These are phyloP conservation scores for Macrotrachela quadricornifera DNA, from an alignment of 1,140 invertebrate species.

Conservation along the genomic window DNA sequence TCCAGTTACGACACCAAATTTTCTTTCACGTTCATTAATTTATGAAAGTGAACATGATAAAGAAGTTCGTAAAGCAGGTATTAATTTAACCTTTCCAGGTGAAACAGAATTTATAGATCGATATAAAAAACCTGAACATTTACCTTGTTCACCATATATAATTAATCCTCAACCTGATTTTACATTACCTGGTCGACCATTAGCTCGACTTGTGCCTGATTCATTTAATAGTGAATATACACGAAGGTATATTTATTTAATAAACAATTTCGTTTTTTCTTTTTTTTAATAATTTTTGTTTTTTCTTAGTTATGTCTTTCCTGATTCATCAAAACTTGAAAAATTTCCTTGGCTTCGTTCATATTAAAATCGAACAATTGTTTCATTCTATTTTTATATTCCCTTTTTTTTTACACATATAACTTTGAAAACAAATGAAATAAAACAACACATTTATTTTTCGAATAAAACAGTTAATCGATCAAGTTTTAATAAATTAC, in stretches of 20 bases:
- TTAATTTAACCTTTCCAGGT: conserved; percentile 26
- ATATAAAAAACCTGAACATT: conserved; percentile 14
- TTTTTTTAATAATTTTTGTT: too few relatives aligned
- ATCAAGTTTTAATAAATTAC: too few relatives aligned
- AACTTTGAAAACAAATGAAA: too few relatives aligned
- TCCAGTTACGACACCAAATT: too few relatives aligned
- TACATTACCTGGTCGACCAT: conserved; percentile 18
- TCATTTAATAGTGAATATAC: background rate
- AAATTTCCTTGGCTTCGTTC: conserved; percentile 20
- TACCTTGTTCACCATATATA: conserved; percentile 16
- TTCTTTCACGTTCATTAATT: too few relatives aligned
- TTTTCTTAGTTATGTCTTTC: conserved; percentile 22
- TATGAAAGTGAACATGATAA: too few relatives aligned
- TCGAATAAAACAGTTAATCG: too few relatives aligned
- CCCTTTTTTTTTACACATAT: too few relatives aligned
- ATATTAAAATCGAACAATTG: too few relatives aligned
- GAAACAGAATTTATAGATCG: conserved; percentile 22
- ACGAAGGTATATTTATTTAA: conserved; percentile 11
- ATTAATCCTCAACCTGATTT: conserved; percentile 26
- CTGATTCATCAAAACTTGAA: conserved; percentile 19
- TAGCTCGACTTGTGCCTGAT: conserved; percentile 10
- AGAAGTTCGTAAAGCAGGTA: conserved; percentile 12
- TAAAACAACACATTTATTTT: too few relatives aligned
- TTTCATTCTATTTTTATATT: too few relatives aligned
- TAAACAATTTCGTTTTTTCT: too few relatives aligned